A percentile compares a stretch with the other conserved stretches of the same genome.
phyloP scores from a whole-genome alignment of 1,140 invertebrate genomes.

The Heliconius hermathena region DNA sequence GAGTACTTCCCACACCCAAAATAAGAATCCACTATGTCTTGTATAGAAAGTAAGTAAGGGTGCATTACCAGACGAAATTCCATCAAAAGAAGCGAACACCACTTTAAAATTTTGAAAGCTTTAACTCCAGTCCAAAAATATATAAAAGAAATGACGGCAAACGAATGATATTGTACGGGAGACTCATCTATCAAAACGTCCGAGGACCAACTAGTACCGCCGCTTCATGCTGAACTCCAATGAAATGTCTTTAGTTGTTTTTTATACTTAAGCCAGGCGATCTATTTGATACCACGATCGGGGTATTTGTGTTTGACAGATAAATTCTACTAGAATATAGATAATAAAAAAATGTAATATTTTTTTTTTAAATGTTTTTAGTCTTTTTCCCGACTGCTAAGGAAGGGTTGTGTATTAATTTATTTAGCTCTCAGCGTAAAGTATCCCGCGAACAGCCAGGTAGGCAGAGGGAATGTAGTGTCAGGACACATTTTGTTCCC shows the following conservation, averaged over 20 bases:
- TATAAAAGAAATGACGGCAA: conserved; percentile 46
- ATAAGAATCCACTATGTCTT: not conserved
- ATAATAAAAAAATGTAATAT: not conserved
- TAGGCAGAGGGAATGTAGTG: too few relatives aligned
- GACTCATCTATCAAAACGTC: conserved; percentile 72
- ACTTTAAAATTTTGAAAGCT: conserved; percentile 9
- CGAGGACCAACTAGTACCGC: conserved; percentile 47
- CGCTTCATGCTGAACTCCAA: conserved; percentile 44
- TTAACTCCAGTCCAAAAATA: conserved; percentile 57
- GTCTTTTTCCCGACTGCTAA: too few relatives aligned
- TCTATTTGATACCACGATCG: conserved; percentile 49
- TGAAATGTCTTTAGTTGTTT: conserved; percentile 32
- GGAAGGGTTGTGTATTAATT: not conserved
- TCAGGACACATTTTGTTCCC: too few relatives aligned
- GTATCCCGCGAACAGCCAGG: too few relatives aligned
- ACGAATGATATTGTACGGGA: conserved; percentile 63
- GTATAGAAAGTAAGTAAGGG: too few relatives aligned
- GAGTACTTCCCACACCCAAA: not conserved
- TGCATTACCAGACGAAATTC: not conserved
- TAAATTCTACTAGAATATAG: conserved; percentile 9
- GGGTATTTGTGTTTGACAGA: conserved; percentile 39
- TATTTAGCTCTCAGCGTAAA: too few relatives aligned
- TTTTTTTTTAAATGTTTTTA: not conserved
- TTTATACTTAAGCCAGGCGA: conserved; percentile 42
- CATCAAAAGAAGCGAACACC: not conserved